Base-by-base conservation (phyloP, 2,888 invertebrate genomes). In the Hipparchia sbordonii region DNA sequence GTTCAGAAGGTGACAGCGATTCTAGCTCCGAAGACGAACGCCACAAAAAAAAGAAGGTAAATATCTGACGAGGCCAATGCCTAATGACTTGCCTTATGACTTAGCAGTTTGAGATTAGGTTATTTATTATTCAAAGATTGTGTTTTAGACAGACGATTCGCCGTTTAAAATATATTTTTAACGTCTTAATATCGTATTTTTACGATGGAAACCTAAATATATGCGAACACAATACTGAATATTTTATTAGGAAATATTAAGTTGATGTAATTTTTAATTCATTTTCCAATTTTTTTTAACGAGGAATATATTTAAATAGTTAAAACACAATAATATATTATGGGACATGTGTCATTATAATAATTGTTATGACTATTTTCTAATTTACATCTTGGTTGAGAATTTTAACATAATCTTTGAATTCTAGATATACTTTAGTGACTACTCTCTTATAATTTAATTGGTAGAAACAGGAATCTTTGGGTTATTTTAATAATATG, bases 41-140 rank as follows among this genome's bases (percentile, higher is more conserved):
- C 56, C 87, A 87, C 76, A 91, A 87, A 76, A 91, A 90, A 78
- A 92, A 91, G 81, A 92, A 93, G 93, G 93, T 93, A 92, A 85
- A 84, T 86, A 80, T 75, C 67, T 59, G 65, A 66, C 60, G 7
- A 51, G 46, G 39, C 33, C 63, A 63, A 63, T 57, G 6, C 46
- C 13, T 46, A 51, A 65, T 68, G 70, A 72, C 54, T 67, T 67
- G 69, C 72, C 62, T 65, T 56, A 59, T 48, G 57, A 70, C 65
- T 61, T 75, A 74, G 75, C 71, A 66, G 73, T 73, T 74, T 74
- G 75, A 72, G 57, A 60, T 70, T 77, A 75, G 72, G 77, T 69
- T 61, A 74, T 69, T 74, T 69, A 71, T 66, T 71, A 72, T 79
- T 81, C 80, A 79, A 82, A 81, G 82, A 79, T 81, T 81, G 78